phyloP scores from a whole-genome alignment of 2,113 vertebrate species.

The Chloebia gouldiae region DNA sequence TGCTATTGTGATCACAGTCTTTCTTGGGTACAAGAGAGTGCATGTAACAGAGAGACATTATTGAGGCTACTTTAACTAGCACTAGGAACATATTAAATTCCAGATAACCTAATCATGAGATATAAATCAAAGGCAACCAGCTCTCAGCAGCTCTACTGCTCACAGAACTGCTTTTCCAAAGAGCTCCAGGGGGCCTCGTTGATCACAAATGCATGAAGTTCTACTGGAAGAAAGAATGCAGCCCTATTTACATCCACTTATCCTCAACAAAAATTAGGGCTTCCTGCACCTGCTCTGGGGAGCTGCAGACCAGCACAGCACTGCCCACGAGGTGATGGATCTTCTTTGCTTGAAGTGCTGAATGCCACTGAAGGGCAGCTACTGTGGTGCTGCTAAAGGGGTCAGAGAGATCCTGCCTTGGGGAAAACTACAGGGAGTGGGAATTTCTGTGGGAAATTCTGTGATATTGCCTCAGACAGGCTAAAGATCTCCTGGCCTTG shows the following conservation, averaged over 20 bases:
- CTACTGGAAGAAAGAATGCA: not conserved
- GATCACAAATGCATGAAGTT: conserved; percentile 11
- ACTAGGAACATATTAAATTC: conserved; percentile 47
- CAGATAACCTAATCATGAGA: conserved; percentile 11
- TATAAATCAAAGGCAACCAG: conserved; percentile 45
- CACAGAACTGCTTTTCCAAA: conserved; percentile 22
- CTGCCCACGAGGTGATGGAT: not conserved
- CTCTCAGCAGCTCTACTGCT: not conserved
- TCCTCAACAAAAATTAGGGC: not conserved
- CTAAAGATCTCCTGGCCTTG: not conserved
- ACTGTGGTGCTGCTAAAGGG: not conserved
- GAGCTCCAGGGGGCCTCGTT: conserved; percentile 9
- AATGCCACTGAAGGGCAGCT: not conserved
- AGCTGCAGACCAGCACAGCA: not conserved
- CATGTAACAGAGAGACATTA: not conserved
- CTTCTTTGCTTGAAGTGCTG: not conserved
- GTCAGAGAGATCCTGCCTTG: not conserved
- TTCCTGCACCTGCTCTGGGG: not conserved
- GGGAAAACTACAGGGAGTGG: not conserved
- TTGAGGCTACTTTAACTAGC: conserved; percentile 12
- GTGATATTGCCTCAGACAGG: not conserved
- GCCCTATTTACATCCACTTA: not conserved
- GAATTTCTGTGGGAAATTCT: not conserved
- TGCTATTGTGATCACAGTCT: not conserved
- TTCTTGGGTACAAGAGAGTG: conserved; percentile 8